Conservation (phyloP, 2,888 invertebrate species). For the Eupithecia inturbata region DNA sequence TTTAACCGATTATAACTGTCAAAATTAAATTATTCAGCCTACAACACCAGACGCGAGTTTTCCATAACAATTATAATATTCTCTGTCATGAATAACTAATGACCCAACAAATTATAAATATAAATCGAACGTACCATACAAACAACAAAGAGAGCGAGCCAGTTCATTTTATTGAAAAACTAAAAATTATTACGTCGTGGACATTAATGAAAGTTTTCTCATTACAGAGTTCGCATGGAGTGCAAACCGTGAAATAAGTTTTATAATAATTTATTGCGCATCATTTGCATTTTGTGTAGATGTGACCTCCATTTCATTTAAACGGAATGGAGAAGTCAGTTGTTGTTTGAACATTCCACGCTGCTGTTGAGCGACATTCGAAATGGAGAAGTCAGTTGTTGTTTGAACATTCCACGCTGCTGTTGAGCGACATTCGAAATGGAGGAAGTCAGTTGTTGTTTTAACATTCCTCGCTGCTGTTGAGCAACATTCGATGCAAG, state of each 20-base stretch:
- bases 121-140: conserved; percentile 25
- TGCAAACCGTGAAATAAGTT: conserved; percentile 58
- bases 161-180: conserved; percentile 45
- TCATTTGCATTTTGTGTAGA: conserved; percentile 5
- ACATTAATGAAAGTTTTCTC: conserved; percentile 41
- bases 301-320: background rate
- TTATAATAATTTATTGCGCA: conserved; percentile 8
- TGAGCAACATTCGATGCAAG: background rate
- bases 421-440: too few relatives aligned
- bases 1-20: background rate
- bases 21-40: background rate
- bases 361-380: too few relatives aligned
- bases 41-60: background rate
- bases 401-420: background rate
- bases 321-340: background rate
- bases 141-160: conserved; percentile 26
- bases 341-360: background rate
- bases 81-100: background rate
- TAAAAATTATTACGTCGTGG: conserved; percentile 26
- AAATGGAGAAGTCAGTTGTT: background rate
- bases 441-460: background rate
- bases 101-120: background rate
- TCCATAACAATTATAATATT: background rate
- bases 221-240: conserved; percentile 39
- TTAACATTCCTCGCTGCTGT: background rate